Base-by-base conservation (phyloP, 2,113 vertebrate genomes). In the Chelonoidis abingdonii region DNA sequence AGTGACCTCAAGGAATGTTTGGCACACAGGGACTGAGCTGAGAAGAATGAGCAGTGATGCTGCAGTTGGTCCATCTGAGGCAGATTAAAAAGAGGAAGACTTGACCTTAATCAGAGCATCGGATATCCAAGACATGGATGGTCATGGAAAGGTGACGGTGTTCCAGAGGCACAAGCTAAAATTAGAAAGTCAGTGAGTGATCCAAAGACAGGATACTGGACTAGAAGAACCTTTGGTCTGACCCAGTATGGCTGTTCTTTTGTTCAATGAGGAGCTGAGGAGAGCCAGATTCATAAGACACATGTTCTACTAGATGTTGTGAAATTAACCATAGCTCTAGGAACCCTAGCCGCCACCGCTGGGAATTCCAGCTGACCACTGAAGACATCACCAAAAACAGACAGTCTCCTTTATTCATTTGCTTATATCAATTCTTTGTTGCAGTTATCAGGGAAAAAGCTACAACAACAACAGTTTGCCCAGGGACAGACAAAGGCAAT, bases 401-500 rank as follows among this genome's bases (percentile, higher is more conserved):
- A 11, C 41, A 69, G 0, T 54, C 11, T n/a, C 8, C 41, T 7
- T 41, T 50, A 86, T 7, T 9, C 2, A 24, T 17, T 1, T 1
- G 57, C n/a, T 24, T 47, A 9, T n/a, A 53, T 21, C 27, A 72
- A 31, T 38, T 59, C 52, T 52, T 80, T 57, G 52, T 13, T n/a
- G 3, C 52, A 22, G 56, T 41, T 69, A 57, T 2, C 10, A 90
- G 25, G 14, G 44, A 5, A 25, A 69, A 29, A 10, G 80, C 47
- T 24, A 85, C 1, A 13, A 27, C 52, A 13, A 27, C 52, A 41
- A n/a, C 75, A 50, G 24, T 72, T 69, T 87, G 1, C 3, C 9
- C 16, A 14, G 57, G 2, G 7, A 31, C 22, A 90, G 49, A 79
- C 49, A 80, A 21, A 27, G 13, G 17, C 31, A 85, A 81, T 5